Evolutionary conservation across 2,888 invertebrate species (phyloP).

Genomic region (Coelopa pilipes): DNA sequence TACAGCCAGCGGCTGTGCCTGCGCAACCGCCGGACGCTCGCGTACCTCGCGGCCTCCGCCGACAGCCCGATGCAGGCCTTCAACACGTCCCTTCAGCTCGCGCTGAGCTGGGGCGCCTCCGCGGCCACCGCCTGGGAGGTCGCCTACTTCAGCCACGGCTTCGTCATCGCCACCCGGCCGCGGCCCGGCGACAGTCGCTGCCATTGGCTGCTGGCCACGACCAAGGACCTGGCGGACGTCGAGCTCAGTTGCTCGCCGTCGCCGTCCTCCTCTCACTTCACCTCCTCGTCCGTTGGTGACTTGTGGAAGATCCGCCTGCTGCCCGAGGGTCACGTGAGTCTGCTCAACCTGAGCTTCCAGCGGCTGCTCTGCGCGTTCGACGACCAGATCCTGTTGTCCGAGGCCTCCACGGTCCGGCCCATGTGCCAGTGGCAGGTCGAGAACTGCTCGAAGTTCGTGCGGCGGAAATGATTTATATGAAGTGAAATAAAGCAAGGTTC

Average conservation of each 20-base stretch:
- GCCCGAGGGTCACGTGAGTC: background rate
- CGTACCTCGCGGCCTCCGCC: background rate
- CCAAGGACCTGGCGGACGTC: background rate
- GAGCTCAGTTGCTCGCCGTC: background rate
- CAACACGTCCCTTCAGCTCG: constrained; percentile 16
- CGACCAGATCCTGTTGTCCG: background rate
- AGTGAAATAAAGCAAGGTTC: background rate
- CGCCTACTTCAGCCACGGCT: background rate
- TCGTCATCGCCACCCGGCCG: background rate
- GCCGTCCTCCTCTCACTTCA: too few relatives aligned
- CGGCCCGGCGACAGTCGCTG: too few relatives aligned
- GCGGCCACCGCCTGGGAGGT: constrained; percentile 48
- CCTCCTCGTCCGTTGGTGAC: background rate
- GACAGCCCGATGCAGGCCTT: constrained; percentile 4
- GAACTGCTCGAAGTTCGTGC: constrained; percentile 9
- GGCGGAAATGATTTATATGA: background rate
- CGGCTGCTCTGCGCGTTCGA: background rate
- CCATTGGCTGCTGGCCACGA: background rate
- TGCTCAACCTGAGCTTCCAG: background rate
- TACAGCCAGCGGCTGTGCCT: constrained; percentile 48
- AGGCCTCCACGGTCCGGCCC: too few relatives aligned
- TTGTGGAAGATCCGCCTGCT: constrained; percentile 3
- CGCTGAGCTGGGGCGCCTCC: constrained; percentile 43
- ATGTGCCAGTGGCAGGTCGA: constrained; percentile 17
- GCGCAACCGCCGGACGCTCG: constrained; percentile 38